Evolutionary conservation across 2,888 invertebrate species (phyloP).

Genomic region (Allygus modestus): DNA sequence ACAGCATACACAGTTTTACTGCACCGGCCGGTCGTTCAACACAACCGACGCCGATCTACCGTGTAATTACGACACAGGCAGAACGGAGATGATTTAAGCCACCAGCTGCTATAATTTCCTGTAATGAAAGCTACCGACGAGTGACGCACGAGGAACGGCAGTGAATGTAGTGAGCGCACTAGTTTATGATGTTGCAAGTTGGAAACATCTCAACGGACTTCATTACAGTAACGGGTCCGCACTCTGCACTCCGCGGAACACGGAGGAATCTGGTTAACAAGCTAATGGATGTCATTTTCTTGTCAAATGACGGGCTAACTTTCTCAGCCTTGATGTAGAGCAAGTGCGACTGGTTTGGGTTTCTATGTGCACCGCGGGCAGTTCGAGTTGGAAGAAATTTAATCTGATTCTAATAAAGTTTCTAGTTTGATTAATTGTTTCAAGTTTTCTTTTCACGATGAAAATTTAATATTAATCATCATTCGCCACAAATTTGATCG

Average conservation of each 20-base stretch:
- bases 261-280: conserved; percentile 22
- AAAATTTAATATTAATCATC: background rate
- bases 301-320: conserved; percentile 1
- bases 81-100: conserved; percentile 6
- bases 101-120: background rate
- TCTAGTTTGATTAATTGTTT: background rate
- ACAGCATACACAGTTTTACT: no score
- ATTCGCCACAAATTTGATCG: no score
- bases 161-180: background rate
- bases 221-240: background rate
- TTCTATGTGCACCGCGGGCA: background rate
- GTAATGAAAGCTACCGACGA: background rate
- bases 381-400: background rate
- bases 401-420: background rate
- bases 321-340: conserved; percentile 9
- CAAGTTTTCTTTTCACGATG: background rate
- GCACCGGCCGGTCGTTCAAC: no score
- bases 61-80: background rate
- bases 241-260: background rate
- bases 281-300: conserved; percentile 9
- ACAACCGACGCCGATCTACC: background rate
- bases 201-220: conserved; percentile 14
- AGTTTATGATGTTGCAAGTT: background rate
- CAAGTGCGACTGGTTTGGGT: conserved; percentile 10
- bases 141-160: background rate